A percentile compares a stretch with the other conserved stretches of the same genome.
phyloP scores from a whole-genome alignment of 2,888 invertebrate species.

The Drosophila pseudotakahashii region DNA sequence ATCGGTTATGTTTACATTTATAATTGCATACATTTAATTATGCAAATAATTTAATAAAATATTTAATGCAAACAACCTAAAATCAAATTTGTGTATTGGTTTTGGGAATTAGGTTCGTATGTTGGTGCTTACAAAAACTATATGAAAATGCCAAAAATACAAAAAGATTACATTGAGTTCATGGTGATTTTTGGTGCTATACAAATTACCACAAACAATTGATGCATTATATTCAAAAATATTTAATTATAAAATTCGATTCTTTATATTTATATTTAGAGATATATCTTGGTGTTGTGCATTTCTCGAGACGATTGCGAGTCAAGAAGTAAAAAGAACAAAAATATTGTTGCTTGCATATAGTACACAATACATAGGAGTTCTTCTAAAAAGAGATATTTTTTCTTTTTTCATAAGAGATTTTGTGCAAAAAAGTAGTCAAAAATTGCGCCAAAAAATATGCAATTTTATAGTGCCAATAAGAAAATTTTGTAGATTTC shows the following conservation, averaged over 20 bases:
- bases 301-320: slow-evolving; percentile 51
- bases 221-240: slow-evolving; percentile 71
- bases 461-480: slow-evolving; percentile 80
- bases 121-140: slow-evolving; percentile 29
- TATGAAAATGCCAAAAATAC: slow-evolving; percentile 59
- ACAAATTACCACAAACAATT: slow-evolving; percentile 82
- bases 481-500: slow-evolving; percentile 46
- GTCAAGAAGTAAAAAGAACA: slow-evolving; percentile 62
- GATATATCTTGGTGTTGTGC: slow-evolving; percentile 47
- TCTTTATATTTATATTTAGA: slow-evolving; percentile 39
- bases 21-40: slow-evolving; percentile 77
- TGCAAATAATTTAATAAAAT: slow-evolving; percentile 74
- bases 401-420: slow-evolving; percentile 55
- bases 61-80: slow-evolving; percentile 64
- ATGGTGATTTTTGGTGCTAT: slow-evolving; percentile 70
- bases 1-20: slow-evolving; percentile 67
- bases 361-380: slow-evolving; percentile 73
- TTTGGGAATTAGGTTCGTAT: slow-evolving; percentile 46
- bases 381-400: slow-evolving; percentile 64
- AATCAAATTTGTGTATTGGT: slow-evolving; percentile 55
- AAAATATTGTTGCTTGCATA: slow-evolving; percentile 62
- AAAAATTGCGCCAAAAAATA: slow-evolving; percentile 82
- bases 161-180: slow-evolving; percentile 67
- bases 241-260: slow-evolving; percentile 55
- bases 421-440: slow-evolving; percentile 81